phyloP scores from a whole-genome alignment of 64 coral and sea anemone genomes.

The Stichodactyla helianthus region DNA sequence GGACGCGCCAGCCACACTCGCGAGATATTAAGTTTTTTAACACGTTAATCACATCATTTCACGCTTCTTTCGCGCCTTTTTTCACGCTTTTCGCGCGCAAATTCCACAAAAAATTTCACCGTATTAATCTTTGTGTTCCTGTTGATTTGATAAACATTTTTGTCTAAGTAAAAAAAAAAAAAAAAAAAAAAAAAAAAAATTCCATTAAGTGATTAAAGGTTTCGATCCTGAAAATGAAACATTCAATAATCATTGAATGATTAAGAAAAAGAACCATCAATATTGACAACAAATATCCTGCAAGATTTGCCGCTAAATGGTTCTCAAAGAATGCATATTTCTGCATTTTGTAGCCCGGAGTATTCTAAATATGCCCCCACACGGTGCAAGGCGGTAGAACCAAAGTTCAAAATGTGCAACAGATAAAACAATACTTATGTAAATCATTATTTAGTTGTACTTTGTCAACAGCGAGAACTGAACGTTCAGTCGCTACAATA shows the following conservation, averaged over 20 bases:
- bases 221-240: neutral
- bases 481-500: neutral
- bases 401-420: neutral
- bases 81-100: neutral
- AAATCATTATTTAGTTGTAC: neutral
- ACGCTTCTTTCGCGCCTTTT: neutral
- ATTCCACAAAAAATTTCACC: neutral
- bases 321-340: neutral
- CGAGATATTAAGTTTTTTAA: neutral
- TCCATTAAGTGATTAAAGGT: neutral
- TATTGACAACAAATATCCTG: neutral
- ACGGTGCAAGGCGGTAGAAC: neutral
- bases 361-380: constrained; percentile 2
- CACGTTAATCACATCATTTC: neutral
- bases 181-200: neutral
- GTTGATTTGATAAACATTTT: neutral
- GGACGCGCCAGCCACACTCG: neutral
- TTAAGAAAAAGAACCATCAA: neutral
- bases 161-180: neutral
- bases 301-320: neutral
- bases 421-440: neutral
- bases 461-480: neutral
- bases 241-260: constrained; percentile 6
- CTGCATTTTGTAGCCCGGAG: neutral
- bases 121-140: neutral